Evolutionary conservation across 2,113 vertebrate species (phyloP).

Genomic region (Hippocampus mohnikei): DNA sequence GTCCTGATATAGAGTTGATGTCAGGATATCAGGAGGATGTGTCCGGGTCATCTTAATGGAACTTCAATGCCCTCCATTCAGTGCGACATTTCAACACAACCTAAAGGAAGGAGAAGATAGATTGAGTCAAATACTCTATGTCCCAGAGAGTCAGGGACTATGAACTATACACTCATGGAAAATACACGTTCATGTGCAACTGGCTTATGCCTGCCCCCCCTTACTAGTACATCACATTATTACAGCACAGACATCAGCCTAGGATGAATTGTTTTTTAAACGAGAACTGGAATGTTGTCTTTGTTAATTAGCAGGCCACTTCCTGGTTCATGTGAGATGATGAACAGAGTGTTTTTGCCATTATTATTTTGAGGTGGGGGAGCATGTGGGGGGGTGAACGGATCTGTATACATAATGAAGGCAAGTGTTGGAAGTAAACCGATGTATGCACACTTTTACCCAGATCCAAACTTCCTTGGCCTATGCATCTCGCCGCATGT

Average conservation of each 20-base stretch:
- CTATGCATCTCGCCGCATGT: neutral
- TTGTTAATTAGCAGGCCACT: neutral
- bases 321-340: neutral
- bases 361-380: neutral
- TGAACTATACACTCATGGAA: neutral
- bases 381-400: no score
- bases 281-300: neutral
- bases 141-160: neutral
- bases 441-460: neutral
- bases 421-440: neutral
- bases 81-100: constrained; percentile 60
- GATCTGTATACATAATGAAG: neutral
- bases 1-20: constrained; percentile 89
- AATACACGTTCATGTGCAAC: neutral
- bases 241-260: neutral
- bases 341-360: neutral
- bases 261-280: neutral
- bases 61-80: constrained; percentile 72
- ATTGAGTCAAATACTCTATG: constrained; percentile 24
- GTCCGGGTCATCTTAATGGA: constrained; percentile 95
- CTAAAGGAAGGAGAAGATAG: constrained; percentile 50
- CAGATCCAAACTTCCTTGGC: neutral
- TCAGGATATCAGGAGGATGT: constrained; percentile 91
- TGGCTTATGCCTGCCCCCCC: neutral
- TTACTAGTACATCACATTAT: neutral